These are phyloP conservation scores for Sebastes baramenuke DNA, from an alignment of 2,797 vertebrate species.

Conservation along the genomic window DNA sequence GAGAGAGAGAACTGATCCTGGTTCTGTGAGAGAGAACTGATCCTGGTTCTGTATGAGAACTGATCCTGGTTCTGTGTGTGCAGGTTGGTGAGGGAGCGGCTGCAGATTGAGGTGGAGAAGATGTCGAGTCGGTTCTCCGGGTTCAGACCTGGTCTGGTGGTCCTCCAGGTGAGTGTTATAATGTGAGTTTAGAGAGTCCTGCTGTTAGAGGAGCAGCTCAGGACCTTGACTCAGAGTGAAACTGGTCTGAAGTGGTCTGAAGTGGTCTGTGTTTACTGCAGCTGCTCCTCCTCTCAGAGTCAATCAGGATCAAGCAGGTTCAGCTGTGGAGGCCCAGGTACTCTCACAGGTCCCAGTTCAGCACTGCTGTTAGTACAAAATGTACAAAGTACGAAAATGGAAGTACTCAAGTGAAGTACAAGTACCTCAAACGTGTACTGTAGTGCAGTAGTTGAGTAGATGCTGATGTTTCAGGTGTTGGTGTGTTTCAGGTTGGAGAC, in stretches of 20 bases:
- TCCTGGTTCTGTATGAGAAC: neutral
- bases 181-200: neutral
- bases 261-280: conserved; percentile 18
- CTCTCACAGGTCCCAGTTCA: neutral
- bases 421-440: too few relatives aligned
- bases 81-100: conserved; percentile 87
- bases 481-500: conserved; percentile 89
- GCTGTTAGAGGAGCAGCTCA: too few relatives aligned
- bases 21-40: neutral
- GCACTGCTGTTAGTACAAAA: neutral
- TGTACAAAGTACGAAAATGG: too few relatives aligned
- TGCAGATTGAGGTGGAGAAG: conserved; percentile 86
- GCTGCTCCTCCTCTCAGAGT: conserved; percentile 27
- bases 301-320: neutral
- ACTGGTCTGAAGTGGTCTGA: neutral
- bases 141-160: conserved; percentile 90
- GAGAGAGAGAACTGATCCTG: neutral
- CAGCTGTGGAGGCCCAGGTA: neutral
- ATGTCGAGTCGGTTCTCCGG: conserved; percentile 84
- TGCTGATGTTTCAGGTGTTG: neutral
- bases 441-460: too few relatives aligned
- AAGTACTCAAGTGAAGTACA: neutral
- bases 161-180: conserved; percentile 73
- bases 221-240: neutral
- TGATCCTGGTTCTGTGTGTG: neutral